Conservation (phyloP, 2,797 vertebrate genomes). For the Hozukius guyotensis region DNA sequence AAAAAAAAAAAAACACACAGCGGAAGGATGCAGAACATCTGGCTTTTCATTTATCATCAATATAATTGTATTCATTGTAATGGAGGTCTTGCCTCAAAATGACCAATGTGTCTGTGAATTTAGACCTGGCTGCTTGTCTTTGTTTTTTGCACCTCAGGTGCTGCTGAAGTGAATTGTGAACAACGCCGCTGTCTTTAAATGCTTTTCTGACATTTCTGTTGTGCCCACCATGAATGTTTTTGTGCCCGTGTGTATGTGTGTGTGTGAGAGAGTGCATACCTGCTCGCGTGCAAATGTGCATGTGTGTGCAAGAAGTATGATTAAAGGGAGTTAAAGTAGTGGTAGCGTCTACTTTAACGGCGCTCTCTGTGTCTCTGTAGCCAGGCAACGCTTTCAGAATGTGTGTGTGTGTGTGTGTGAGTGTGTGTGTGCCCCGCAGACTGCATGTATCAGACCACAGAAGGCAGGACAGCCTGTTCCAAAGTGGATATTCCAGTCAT, state of each 20-base stretch:
- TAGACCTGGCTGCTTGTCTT: neutral
- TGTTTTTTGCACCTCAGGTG: neutral
- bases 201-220: constrained; percentile 47
- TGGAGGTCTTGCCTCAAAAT: neutral
- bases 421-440: constrained; percentile 48
- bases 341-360: constrained; percentile 55
- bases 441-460: constrained; percentile 71
- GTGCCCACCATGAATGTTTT: neutral
- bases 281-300: constrained; percentile 9
- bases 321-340: constrained; percentile 42
- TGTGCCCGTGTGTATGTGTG: neutral
- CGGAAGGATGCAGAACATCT: neutral
- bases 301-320: constrained; percentile 27
- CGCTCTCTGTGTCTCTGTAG: constrained; percentile 73
- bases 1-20: neutral
- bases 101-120: neutral
- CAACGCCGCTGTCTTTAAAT: constrained; percentile 18
- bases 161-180: constrained; percentile 12
- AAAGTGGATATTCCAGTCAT: constrained; percentile 40
- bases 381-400: constrained; percentile 74
- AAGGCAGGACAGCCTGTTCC: constrained; percentile 68
- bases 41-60: constrained; percentile 6
- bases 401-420: constrained; percentile 37
- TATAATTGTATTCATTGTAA: neutral
- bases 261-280: neutral